Conservation (phyloP, 2,888 invertebrate species). For the Hirtodrosophila cameraria region DNA sequence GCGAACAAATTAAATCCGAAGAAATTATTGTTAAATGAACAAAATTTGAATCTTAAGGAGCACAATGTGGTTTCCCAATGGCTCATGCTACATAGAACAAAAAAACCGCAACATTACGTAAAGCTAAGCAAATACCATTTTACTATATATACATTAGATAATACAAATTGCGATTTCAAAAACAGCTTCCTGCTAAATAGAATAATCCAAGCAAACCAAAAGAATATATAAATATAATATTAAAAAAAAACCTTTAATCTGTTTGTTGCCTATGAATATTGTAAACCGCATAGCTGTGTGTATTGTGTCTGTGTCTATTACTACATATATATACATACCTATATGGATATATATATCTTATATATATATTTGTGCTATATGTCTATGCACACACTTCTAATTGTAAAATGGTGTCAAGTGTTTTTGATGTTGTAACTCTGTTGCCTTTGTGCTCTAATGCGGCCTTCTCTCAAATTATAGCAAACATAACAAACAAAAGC, state of each 20-base stretch:
- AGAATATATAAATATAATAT: neutral
- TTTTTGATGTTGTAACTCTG: conserved; percentile 78
- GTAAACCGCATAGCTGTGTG: conserved; percentile 3
- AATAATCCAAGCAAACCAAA: too few relatives aligned
- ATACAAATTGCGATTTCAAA: conserved; percentile 34
- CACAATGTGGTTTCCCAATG: conserved; percentile 33
- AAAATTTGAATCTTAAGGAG: conserved; percentile 15
- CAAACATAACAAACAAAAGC: conserved; percentile 53
- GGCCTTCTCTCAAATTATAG: conserved; percentile 72
- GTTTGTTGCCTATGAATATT: conserved; percentile 34
- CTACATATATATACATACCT: conserved; percentile 7
- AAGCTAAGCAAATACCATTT: conserved; percentile 31
- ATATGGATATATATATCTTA: conserved; percentile 3
- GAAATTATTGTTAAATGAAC: conserved; percentile 31
- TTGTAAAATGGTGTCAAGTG: conserved; percentile 41
- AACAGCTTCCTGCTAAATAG: too few relatives aligned
- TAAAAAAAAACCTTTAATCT: conserved; percentile 20
- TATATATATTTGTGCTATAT: neutral
- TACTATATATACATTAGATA: conserved; percentile 15
- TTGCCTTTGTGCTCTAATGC: conserved; percentile 79
- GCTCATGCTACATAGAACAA: conserved; percentile 17
- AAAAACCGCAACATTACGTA: conserved; percentile 45
- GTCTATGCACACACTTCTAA: conserved; percentile 9
- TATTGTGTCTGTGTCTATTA: conserved; percentile 3
- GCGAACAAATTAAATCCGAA: conserved; percentile 16